Conservation (phyloP, 2,888 invertebrate genomes). For the Nesidiocoris tenuis region DNA sequence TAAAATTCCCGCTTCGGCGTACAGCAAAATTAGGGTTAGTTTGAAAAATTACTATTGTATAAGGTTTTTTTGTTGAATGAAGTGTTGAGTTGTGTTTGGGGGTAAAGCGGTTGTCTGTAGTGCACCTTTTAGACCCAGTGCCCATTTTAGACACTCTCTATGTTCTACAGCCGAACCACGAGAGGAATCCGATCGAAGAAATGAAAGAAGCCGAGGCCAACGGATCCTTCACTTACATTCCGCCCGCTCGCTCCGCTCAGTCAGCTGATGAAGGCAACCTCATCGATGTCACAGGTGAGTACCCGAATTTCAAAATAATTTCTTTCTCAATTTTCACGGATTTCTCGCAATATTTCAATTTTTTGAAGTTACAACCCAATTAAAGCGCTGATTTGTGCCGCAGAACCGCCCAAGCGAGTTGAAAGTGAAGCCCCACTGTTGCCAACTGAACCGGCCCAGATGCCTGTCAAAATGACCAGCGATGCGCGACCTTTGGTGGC, state of each 20-base stretch:
- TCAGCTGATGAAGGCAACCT: neutral
- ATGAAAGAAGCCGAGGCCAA: constrained; percentile 63
- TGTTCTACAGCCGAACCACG: constrained; percentile 61
- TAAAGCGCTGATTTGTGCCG: too few relatives aligned
- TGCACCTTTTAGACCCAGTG: too few relatives aligned
- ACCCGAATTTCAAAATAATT: too few relatives aligned
- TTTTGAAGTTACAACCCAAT: neutral
- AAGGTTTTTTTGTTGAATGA: neutral
- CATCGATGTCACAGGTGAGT: constrained; percentile 20
- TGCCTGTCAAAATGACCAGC: constrained; percentile 2
- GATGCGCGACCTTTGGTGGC: constrained; percentile 22
- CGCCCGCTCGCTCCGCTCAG: neutral
- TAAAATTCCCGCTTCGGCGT: constrained; percentile 60
- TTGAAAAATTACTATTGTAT: neutral
- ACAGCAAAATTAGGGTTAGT: constrained; percentile 23
- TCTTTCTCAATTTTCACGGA: neutral
- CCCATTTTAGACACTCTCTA: too few relatives aligned
- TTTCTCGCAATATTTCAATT: too few relatives aligned
- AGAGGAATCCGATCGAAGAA: constrained; percentile 70
- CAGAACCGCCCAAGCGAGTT: constrained; percentile 32
- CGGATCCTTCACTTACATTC: constrained; percentile 57
- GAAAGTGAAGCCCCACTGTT: too few relatives aligned
- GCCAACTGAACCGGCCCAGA: too few relatives aligned
- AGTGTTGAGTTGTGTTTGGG: neutral
- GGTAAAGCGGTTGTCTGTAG: too few relatives aligned